These are phyloP conservation scores for Albula glossodonta DNA, from an alignment of 2,113 vertebrate genomes.

Conservation along the genomic window DNA sequence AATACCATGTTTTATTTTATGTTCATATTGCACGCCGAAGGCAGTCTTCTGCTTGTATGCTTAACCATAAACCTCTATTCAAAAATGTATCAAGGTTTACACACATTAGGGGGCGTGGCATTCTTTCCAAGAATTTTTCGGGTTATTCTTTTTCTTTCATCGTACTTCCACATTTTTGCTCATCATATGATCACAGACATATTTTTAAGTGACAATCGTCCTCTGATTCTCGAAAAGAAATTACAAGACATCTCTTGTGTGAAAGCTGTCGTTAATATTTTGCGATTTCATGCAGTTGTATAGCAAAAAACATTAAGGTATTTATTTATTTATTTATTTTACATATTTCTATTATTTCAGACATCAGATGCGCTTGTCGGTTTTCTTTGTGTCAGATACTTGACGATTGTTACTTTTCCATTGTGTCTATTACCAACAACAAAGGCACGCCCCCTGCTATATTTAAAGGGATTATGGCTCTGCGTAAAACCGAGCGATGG, in stretches of 20 bases:
- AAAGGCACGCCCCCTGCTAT: neutral
- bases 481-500: neutral
- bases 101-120: neutral
- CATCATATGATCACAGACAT: neutral
- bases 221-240: neutral
- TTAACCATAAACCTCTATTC: neutral
- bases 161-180: neutral
- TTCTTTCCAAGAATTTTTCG: neutral
- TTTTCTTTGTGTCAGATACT: neutral
- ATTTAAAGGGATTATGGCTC: slow-evolving; percentile 3
- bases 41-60: neutral
- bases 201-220: neutral
- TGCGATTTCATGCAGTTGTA: neutral
- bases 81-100: neutral
- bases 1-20: neutral
- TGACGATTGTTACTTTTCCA: neutral
- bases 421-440: neutral
- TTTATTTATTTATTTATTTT: too few relatives aligned
- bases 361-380: neutral
- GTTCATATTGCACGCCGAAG: neutral
- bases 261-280: neutral
- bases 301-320: neutral
- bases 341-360: neutral
- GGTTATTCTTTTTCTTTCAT: neutral
- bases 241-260: neutral